Conservation (phyloP, 2,888 invertebrate species). For the Phasia obesa region DNA sequence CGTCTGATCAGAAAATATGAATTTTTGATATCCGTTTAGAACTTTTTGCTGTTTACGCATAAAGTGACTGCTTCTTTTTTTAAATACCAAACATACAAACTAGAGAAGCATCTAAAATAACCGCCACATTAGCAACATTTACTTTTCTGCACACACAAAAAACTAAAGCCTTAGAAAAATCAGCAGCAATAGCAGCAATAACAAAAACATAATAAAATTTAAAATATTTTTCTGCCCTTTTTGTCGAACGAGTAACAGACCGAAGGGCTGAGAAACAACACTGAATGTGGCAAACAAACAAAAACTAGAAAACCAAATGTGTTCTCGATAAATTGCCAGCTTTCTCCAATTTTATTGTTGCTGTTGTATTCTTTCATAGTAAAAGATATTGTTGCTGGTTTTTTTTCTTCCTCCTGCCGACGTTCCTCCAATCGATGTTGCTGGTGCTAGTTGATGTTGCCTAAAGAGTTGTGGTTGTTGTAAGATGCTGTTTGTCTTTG, state of each 20-base stretch:
- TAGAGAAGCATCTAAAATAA: too few relatives aligned
- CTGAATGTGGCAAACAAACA: neutral
- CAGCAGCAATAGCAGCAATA: neutral
- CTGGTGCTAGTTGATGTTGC: slow-evolving; percentile 26
- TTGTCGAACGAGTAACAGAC: slow-evolving; percentile 43
- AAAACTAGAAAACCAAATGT: slow-evolving; percentile 52
- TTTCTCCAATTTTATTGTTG: slow-evolving; percentile 35
- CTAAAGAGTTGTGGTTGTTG: slow-evolving; percentile 28
- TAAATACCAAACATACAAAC: too few relatives aligned
- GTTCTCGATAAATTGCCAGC: slow-evolving; percentile 67
- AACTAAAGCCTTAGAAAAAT: neutral
- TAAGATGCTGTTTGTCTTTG: slow-evolving; percentile 9
- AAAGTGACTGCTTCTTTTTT: too few relatives aligned
- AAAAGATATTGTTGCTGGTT: slow-evolving; percentile 10
- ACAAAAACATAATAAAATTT: slow-evolving; percentile 28
- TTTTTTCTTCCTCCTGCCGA: neutral
- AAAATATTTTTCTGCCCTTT: slow-evolving; percentile 22
- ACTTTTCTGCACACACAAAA: neutral
- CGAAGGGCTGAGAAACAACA: slow-evolving; percentile 43
- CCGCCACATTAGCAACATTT: slow-evolving; percentile 15
- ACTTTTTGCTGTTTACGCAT: too few relatives aligned
- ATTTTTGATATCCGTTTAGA: too few relatives aligned
- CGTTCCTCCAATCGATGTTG: slow-evolving; percentile 27
- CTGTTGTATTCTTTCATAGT: slow-evolving; percentile 10
- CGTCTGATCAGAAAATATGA: too few relatives aligned